phyloP scores from a whole-genome alignment of 2,797 vertebrate genomes.

The Meriones psammophilus region DNA sequence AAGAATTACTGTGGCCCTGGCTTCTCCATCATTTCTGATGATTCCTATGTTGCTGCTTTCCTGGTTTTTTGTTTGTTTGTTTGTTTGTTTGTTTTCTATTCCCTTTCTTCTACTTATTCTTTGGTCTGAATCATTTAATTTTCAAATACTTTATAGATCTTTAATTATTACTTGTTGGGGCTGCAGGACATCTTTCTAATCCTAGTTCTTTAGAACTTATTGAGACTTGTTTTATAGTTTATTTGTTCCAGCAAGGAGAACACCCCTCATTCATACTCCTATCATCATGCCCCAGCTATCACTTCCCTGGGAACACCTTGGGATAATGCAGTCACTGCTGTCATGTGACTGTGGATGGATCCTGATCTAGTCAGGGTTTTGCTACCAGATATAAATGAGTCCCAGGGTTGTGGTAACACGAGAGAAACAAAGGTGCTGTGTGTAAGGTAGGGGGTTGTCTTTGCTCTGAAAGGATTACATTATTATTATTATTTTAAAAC shows the following conservation, averaged over 20 bases:
- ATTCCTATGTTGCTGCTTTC: not conserved
- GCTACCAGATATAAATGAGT: not conserved
- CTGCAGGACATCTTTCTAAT: conserved; percentile 5
- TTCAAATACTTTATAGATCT: conserved; percentile 7
- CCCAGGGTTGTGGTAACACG: not conserved
- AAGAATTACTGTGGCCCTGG: not conserved
- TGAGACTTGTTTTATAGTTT: conserved; percentile 7
- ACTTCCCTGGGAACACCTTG: not conserved
- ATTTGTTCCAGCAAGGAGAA: not conserved
- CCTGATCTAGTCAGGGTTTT: not conserved
- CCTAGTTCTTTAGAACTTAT: not conserved
- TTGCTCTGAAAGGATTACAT: conserved; percentile 1
- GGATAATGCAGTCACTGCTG: not conserved
- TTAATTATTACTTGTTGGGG: conserved; percentile 28
- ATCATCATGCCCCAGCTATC: not conserved
- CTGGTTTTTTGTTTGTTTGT: not conserved
- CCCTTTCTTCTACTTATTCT: conserved; percentile 2
- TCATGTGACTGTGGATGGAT: not conserved
- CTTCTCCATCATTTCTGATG: not conserved
- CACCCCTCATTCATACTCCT: not conserved
- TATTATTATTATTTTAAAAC: conserved; percentile 28
- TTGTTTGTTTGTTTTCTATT: not conserved
- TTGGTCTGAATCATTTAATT: conserved; percentile 15
- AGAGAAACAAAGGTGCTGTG: not conserved
- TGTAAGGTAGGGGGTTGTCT: not conserved